Percentiles rank a stretch among this genome's conserved stretches.
Evolutionary conservation across 23 tunicate species (phyloP).

Genomic region (Ascidia mentula): DNA sequence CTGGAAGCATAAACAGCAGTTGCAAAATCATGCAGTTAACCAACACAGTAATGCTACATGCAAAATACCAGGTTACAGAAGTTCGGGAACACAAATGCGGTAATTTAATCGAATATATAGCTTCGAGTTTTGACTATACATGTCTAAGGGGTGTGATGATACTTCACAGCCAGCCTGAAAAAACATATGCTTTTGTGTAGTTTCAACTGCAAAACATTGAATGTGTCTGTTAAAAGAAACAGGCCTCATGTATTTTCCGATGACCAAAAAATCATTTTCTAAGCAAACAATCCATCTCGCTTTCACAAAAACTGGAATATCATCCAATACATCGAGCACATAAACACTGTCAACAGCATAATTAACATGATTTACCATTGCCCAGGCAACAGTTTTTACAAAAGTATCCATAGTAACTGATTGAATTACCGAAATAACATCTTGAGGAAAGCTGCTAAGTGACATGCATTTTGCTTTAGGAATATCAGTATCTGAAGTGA

Average conservation of each 20-base stretch:
- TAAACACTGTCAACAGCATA: background rate
- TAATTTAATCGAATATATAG: background rate
- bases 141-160: background rate
- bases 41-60: background rate
- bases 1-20: too few relatives aligned
- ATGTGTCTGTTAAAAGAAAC: background rate
- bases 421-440: background rate
- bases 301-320: background rate
- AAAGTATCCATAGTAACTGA: background rate
- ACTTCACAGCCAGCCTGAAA: background rate
- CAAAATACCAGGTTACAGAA: background rate
- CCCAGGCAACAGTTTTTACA: background rate
- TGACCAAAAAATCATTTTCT: too few relatives aligned
- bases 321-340: slow-evolving; percentile 9
- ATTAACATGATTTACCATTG: background rate
- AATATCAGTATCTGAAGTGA: background rate
- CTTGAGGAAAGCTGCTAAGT: background rate
- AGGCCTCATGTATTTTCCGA: background rate
- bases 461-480: background rate
- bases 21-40: background rate
- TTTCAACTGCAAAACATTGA: background rate
- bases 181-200: background rate
- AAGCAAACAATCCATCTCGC: background rate
- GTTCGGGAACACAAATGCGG: background rate
- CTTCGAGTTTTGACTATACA: background rate